A percentile compares a stretch with the other conserved stretches of the same genome.
phyloP scores from a whole-genome alignment of 2,797 vertebrate species.

The Fringilla coelebs region DNA sequence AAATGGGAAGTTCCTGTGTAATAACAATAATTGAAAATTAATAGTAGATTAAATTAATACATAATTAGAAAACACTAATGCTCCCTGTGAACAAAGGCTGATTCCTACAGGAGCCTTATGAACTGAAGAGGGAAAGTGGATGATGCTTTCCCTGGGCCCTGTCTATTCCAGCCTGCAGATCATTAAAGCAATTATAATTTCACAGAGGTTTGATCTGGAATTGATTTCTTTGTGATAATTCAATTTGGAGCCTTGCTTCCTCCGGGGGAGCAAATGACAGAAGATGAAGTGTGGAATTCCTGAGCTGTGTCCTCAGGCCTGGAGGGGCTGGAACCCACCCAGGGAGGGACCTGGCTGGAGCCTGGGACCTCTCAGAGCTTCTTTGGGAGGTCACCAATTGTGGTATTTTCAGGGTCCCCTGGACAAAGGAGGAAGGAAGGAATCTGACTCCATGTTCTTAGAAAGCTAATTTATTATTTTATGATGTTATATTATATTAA shows the following conservation, averaged over 20 bases:
- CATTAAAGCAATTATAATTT: constrained; percentile 70
- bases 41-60: constrained; percentile 65
- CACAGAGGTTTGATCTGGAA: constrained; percentile 70
- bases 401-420: too few species aligned
- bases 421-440: too few species aligned
- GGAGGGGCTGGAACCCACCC: neutral
- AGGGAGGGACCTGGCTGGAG: neutral
- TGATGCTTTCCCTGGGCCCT: constrained; percentile 17
- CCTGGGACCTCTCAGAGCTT: neutral
- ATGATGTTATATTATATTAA: too few species aligned
- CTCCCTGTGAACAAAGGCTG: constrained; percentile 25
- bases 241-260: constrained; percentile 62
- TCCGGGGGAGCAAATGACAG: constrained; percentile 30
- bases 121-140: neutral
- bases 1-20: constrained; percentile 5
- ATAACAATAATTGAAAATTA: constrained; percentile 65
- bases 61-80: constrained; percentile 58
- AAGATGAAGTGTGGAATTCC: constrained; percentile 37
- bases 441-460: too few species aligned
- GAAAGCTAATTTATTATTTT: too few species aligned
- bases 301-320: neutral
- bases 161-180: constrained; percentile 53
- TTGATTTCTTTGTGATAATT: constrained; percentile 73
- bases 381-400: neutral
- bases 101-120: constrained; percentile 39